phyloP scores from a whole-genome alignment of 2,797 vertebrate genomes.

The Austrolebias charrua region DNA sequence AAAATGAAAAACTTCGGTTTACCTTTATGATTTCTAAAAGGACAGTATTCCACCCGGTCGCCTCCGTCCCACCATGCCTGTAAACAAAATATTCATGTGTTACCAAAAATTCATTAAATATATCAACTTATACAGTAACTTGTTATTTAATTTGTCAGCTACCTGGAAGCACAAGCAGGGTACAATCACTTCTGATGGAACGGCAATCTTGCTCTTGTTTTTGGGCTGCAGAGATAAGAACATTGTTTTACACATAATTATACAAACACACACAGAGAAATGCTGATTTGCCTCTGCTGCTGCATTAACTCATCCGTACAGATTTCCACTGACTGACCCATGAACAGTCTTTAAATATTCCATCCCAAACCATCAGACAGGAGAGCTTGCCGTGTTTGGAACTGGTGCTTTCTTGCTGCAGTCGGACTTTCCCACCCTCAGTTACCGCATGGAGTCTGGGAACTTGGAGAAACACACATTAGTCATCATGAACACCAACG shows the following conservation, averaged over 20 bases:
- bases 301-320: neutral
- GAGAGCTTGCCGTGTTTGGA: constrained; percentile 22
- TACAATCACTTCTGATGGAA: constrained; percentile 53
- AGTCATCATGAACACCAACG: neutral
- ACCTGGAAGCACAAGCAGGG: constrained; percentile 80
- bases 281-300: neutral
- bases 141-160: no score
- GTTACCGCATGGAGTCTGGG: constrained; percentile 50
- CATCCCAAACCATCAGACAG: constrained; percentile 52
- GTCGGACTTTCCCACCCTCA: constrained; percentile 34
- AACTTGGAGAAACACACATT: constrained; percentile 37
- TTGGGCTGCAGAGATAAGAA: constrained; percentile 47
- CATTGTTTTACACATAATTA: neutral
- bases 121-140: no score
- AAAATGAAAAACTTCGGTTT: neutral
- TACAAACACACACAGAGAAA: neutral
- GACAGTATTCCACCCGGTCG: constrained; percentile 53
- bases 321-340: constrained; percentile 63
- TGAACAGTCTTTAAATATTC: constrained; percentile 8
- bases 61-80: constrained; percentile 68
- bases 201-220: constrained; percentile 33
- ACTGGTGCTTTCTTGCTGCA: constrained; percentile 44
- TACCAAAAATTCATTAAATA: no score
- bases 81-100: neutral
- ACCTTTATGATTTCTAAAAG: constrained; percentile 63